These are phyloP conservation scores for Sebastes schlegelii DNA, from an alignment of 2,113 vertebrate genomes.

Conservation along the genomic window DNA sequence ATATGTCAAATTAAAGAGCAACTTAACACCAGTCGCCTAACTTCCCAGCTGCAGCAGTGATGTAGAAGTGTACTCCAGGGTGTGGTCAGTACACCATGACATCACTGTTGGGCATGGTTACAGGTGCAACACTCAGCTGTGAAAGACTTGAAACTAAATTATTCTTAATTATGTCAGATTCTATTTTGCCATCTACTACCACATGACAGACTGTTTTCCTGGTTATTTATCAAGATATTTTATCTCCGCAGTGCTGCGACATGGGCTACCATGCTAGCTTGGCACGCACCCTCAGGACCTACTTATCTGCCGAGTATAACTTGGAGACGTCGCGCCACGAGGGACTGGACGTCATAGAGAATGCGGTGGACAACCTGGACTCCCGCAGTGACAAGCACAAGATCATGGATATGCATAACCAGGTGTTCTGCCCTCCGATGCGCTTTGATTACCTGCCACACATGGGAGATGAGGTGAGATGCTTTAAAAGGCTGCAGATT, in stretches of 20 bases:
- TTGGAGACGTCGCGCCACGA: constrained; percentile 97
- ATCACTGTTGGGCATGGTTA: neutral
- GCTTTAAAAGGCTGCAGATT: neutral
- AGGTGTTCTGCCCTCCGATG: constrained; percentile 97
- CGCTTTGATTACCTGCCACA: constrained; percentile 99
- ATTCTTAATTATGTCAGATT: neutral
- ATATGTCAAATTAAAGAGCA: constrained; percentile 1
- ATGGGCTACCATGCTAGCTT: constrained; percentile 96
- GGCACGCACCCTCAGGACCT: constrained; percentile 95
- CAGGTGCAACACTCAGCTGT: neutral
- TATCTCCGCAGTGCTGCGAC: constrained; percentile 91
- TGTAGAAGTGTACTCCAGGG: neutral
- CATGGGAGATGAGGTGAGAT: constrained; percentile 96
- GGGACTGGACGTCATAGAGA: constrained; percentile 95
- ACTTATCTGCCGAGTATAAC: constrained; percentile 98
- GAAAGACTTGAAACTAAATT: neutral
- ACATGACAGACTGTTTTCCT: neutral
- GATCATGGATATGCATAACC: constrained; percentile 99
- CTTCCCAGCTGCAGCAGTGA: neutral
- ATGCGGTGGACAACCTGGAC: constrained; percentile 96
- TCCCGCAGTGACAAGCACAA: constrained; percentile 98
- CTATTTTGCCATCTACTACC: neutral
- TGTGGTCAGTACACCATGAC: neutral
- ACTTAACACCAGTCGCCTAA: neutral
- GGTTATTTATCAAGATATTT: constrained; percentile 2